These are phyloP conservation scores for Anthrax anthrax DNA, from an alignment of 2,888 invertebrate genomes.

Conservation along the genomic window DNA sequence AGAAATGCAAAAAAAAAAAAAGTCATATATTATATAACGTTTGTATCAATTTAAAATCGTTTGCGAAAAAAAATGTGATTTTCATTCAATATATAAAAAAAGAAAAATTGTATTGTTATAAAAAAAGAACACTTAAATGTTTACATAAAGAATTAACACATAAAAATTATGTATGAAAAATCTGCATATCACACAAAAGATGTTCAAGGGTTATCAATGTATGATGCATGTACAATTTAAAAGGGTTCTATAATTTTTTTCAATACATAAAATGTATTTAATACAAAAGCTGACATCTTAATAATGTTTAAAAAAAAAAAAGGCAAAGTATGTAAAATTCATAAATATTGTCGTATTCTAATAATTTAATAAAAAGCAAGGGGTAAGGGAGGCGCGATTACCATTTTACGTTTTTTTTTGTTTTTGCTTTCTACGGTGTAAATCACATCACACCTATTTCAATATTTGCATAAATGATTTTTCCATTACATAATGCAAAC, in stretches of 20 bases:
- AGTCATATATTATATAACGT: too few species aligned
- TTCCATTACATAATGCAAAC: neutral
- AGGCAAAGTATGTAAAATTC: too few species aligned
- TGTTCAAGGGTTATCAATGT: slow-evolving; percentile 1
- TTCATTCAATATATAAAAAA: too few species aligned
- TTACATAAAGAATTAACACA: slow-evolving; percentile 5
- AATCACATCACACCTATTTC: slow-evolving; percentile 6
- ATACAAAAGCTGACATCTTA: slow-evolving; percentile 3
- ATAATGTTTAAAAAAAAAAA: slow-evolving; percentile 3
- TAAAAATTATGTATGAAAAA: slow-evolving; percentile 1
- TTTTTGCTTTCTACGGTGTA: too few species aligned
- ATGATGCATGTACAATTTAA: neutral
- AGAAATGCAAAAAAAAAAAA: too few species aligned
- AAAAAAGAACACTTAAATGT: neutral
- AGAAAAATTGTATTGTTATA: too few species aligned
- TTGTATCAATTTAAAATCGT: too few species aligned
- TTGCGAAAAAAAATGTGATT: too few species aligned
- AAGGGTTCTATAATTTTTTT: slow-evolving; percentile 3
- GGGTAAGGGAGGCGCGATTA: too few species aligned
- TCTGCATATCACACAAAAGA: slow-evolving; percentile 6
- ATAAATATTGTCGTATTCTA: too few species aligned
- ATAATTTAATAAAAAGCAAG: too few species aligned
- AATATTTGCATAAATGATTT: slow-evolving; percentile 6
- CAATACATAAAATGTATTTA: neutral
- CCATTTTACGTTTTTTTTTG: too few species aligned